phyloP scores from a whole-genome alignment of 2,888 invertebrate species.

The Zaprionus lineosus region DNA sequence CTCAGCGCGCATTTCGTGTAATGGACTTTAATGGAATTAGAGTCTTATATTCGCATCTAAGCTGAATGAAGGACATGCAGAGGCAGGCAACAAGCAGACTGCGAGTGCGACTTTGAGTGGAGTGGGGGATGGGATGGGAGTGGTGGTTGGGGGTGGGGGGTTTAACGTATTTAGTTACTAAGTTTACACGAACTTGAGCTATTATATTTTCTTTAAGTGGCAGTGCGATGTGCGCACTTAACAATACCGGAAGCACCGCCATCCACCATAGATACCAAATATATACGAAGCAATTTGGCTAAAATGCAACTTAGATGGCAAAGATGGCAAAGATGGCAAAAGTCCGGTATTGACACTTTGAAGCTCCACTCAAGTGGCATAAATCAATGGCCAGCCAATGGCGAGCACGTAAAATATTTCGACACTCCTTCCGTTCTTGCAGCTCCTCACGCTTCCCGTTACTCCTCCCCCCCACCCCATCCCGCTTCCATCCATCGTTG shows the following conservation, averaged over 20 bases:
- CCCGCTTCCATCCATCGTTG: neutral
- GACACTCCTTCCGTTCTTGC: slow-evolving; percentile 25
- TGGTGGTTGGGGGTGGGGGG: slow-evolving; percentile 1
- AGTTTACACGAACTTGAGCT: slow-evolving; percentile 73
- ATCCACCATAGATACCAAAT: slow-evolving; percentile 30
- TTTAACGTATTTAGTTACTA: slow-evolving; percentile 73
- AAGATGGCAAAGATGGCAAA: too few relatives aligned
- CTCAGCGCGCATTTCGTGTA: slow-evolving; percentile 66
- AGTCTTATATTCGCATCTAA: slow-evolving; percentile 60
- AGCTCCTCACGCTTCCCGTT: too few relatives aligned
- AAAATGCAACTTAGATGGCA: slow-evolving; percentile 64
- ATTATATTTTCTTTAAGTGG: slow-evolving; percentile 72
- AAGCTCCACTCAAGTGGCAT: slow-evolving; percentile 72
- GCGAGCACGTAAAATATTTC: slow-evolving; percentile 75
- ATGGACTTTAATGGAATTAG: slow-evolving; percentile 79
- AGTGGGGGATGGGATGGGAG: neutral
- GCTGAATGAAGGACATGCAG: too few relatives aligned
- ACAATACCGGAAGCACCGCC: slow-evolving; percentile 68
- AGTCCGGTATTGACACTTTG: slow-evolving; percentile 70
- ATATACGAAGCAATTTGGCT: slow-evolving; percentile 67
- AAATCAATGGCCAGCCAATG: slow-evolving; percentile 73
- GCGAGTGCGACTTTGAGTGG: neutral
- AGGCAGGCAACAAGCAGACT: too few relatives aligned
- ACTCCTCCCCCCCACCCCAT: neutral
- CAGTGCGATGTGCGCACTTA: slow-evolving; percentile 71